phyloP scores from a whole-genome alignment of 2,797 vertebrate species.

The Karalla daura region DNA sequence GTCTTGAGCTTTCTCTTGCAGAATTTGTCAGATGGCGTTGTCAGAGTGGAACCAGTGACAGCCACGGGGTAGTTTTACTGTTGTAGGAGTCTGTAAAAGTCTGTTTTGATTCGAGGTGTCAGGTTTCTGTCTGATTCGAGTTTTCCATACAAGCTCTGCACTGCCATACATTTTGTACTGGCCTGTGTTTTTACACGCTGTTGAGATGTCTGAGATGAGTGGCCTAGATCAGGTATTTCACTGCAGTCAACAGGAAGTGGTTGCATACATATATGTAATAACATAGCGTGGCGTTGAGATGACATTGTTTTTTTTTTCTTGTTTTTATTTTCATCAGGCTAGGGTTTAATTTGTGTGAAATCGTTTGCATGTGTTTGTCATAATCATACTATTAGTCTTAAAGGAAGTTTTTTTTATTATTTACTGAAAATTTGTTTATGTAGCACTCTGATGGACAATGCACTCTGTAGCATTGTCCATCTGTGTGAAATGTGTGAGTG shows the following conservation, averaged over 20 bases:
- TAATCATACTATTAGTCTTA: too few relatives aligned
- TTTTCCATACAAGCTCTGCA: neutral
- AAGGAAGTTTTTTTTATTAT: too few relatives aligned
- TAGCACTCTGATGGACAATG: too few relatives aligned
- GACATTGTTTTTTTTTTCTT: too few relatives aligned
- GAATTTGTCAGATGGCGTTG: neutral
- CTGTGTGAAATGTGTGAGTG: too few relatives aligned
- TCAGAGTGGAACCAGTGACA: constrained; percentile 33
- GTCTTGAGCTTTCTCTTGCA: neutral
- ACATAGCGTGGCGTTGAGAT: too few relatives aligned
- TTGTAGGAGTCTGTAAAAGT: neutral
- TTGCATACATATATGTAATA: neutral
- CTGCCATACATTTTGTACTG: neutral
- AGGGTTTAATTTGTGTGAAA: too few relatives aligned
- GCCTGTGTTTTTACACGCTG: neutral
- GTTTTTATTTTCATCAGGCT: too few relatives aligned
- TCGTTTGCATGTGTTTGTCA: too few relatives aligned
- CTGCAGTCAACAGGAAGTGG: constrained; percentile 19
- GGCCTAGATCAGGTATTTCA: neutral
- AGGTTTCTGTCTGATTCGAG: neutral
- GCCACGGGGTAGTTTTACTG: neutral
- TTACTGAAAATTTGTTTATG: too few relatives aligned
- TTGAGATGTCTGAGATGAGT: neutral
- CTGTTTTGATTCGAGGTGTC: neutral
- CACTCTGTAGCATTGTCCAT: too few relatives aligned